Percentiles rank a stretch among this genome's conserved stretches.
phyloP scores from a whole-genome alignment of 1,140 invertebrate species.

The Rhyzopertha dominica region DNA sequence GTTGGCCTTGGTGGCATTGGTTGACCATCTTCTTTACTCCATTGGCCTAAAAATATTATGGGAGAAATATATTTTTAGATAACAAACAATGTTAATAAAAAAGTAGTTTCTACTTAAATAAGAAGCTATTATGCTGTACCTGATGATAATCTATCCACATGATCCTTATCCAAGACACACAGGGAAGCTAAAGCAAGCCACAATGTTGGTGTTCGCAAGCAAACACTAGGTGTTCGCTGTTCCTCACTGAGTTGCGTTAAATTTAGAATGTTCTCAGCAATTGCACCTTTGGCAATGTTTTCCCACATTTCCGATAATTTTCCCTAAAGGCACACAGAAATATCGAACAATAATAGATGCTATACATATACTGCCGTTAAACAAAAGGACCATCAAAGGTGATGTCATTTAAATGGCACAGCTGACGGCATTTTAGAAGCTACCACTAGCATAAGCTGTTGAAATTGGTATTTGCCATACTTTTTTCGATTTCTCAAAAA shows the following conservation, averaged over 20 bases:
- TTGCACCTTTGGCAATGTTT: slow-evolving; percentile 79
- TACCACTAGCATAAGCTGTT: too few relatives aligned
- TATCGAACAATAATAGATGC: too few relatives aligned
- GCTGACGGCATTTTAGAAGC: too few relatives aligned
- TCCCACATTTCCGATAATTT: slow-evolving; percentile 84
- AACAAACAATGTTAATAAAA: slow-evolving; percentile 2
- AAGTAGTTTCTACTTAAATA: neutral
- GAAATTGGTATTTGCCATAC: too few relatives aligned
- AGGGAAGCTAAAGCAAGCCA: slow-evolving; percentile 92
- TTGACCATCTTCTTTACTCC: slow-evolving; percentile 57
- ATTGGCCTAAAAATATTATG: slow-evolving; percentile 66
- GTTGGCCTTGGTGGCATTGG: slow-evolving; percentile 64
- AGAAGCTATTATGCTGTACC: slow-evolving; percentile 16
- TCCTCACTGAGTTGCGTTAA: slow-evolving; percentile 76
- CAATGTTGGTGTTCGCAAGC: slow-evolving; percentile 74
- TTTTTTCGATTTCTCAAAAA: too few relatives aligned
- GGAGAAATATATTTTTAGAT: slow-evolving; percentile 2
- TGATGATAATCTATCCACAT: slow-evolving; percentile 68
- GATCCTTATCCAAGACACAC: slow-evolving; percentile 86
- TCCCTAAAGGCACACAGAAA: too few relatives aligned
- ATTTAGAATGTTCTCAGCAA: slow-evolving; percentile 84
- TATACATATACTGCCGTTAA: too few relatives aligned
- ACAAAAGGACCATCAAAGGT: too few relatives aligned
- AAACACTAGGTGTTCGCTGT: slow-evolving; percentile 66
- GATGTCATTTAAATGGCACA: too few relatives aligned